phyloP scores from a whole-genome alignment of 2,113 vertebrate species.

The Ovis canadensis region DNA sequence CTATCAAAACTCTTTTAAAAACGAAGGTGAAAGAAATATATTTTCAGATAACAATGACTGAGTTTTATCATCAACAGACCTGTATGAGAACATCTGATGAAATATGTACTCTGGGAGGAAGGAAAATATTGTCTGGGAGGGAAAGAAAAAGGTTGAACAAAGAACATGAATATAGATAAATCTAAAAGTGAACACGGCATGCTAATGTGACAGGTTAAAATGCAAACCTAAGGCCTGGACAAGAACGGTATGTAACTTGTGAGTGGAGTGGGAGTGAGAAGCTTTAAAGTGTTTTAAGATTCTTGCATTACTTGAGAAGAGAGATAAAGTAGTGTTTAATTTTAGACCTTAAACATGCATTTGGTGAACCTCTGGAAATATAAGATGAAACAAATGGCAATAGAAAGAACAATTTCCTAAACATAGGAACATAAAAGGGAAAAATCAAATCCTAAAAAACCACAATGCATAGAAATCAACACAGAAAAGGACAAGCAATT shows the following conservation, averaged over 20 bases:
- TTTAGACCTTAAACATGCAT: neutral
- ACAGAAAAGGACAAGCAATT: neutral
- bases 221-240: neutral
- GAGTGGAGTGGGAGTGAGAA: neutral
- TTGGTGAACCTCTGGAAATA: neutral
- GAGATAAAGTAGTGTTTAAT: neutral
- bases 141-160: neutral
- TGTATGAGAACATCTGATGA: neutral
- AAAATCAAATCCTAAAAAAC: neutral
- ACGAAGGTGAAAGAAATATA: neutral
- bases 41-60: neutral
- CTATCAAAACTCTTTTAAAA: neutral
- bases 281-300: neutral
- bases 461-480: neutral
- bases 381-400: neutral
- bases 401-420: neutral
- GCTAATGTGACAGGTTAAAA: neutral
- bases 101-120: neutral
- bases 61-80: neutral
- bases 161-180: neutral
- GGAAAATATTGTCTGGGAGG: neutral
- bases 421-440: neutral
- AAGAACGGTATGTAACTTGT: neutral
- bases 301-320: neutral
- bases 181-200: neutral